phyloP scores from a whole-genome alignment of 2,113 vertebrate genomes.

The Odobenus rosmarus region DNA sequence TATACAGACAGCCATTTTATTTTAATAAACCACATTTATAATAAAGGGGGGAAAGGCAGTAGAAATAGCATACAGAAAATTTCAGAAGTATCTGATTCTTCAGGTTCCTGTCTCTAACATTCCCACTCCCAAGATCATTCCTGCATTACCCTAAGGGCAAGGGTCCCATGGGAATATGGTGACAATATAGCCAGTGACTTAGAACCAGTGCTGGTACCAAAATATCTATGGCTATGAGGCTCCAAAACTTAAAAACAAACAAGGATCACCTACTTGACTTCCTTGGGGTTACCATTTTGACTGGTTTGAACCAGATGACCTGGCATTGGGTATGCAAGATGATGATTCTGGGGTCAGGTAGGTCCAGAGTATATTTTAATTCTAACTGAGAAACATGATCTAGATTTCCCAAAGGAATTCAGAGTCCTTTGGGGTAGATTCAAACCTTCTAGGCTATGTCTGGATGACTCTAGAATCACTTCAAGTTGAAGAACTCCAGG shows the following conservation, averaged over 20 bases:
- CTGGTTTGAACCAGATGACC: not conserved
- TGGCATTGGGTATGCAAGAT: not conserved
- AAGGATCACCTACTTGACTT: not conserved
- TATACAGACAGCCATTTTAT: not conserved
- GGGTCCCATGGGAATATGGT: not conserved
- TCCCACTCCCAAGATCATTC: not conserved
- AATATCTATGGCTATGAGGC: not conserved
- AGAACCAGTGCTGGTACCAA: not conserved
- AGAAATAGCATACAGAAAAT: not conserved
- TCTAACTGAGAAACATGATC: conserved; percentile 26
- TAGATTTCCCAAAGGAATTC: not conserved
- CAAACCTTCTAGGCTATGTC: not conserved
- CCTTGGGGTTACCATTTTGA: not conserved
- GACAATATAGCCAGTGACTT: not conserved
- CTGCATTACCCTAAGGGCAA: not conserved
- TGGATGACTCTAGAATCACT: conserved; percentile 16
- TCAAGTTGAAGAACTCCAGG: not conserved
- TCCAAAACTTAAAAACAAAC: not conserved
- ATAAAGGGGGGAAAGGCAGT: not conserved
- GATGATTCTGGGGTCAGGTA: not conserved
- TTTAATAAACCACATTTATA: conserved; percentile 4
- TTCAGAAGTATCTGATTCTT: not conserved
- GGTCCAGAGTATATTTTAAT: not conserved
- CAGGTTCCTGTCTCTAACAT: not conserved
- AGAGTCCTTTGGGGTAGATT: not conserved